Evolutionary conservation across 2,113 vertebrate species (phyloP).

Genomic region (Sinocyclocheilus grahami): DNA sequence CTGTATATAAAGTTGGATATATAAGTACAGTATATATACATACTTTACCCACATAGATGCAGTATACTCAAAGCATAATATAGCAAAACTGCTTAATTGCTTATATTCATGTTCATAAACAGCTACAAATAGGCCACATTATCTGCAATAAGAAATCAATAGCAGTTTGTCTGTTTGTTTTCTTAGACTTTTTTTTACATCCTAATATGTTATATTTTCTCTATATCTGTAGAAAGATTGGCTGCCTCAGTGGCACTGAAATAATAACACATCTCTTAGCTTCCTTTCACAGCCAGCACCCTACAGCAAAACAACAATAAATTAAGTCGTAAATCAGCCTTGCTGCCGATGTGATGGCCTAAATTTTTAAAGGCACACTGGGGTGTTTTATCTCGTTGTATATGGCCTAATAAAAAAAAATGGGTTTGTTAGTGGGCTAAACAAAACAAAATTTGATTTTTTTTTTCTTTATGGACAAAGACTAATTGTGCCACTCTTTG

Average conservation of each 20-base stretch:
- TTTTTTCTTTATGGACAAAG: neutral
- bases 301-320: slow-evolving; percentile 10
- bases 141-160: no score
- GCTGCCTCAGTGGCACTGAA: neutral
- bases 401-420: neutral
- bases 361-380: neutral
- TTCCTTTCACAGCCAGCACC: neutral
- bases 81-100: no score
- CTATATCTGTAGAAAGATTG: no score
- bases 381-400: neutral
- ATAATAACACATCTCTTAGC: slow-evolving; percentile 10
- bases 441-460: neutral
- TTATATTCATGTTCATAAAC: no score
- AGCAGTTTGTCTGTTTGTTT: no score
- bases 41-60: no score
- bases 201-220: no score
- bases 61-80: no score
- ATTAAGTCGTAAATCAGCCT: slow-evolving; percentile 6
- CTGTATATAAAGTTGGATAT: no score
- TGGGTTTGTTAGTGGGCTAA: neutral
- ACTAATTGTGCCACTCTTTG: neutral
- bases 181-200: no score
- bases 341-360: slow-evolving; percentile 4
- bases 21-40: no score
- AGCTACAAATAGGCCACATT: no score